Evolutionary conservation across 2,113 vertebrate genomes (phyloP).

Genomic region (Lasiurus cinereus): DNA sequence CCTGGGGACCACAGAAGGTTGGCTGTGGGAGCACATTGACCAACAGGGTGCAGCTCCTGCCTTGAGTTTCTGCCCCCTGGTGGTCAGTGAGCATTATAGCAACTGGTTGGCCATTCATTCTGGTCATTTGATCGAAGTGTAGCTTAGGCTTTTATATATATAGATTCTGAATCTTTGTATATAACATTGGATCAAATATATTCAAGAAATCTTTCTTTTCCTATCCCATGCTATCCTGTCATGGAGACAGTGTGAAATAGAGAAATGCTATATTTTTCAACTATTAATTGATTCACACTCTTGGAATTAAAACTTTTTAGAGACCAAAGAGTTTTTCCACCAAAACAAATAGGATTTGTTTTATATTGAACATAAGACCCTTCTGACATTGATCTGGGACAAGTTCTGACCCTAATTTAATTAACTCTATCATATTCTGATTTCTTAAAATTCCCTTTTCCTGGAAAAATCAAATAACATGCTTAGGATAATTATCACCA

Average conservation of each 20-base stretch:
- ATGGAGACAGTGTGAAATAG: neutral
- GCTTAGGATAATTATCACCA: slow-evolving; percentile 14
- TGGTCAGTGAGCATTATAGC: no score
- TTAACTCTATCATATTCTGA: neutral
- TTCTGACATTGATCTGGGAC: neutral
- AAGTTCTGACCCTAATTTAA: neutral
- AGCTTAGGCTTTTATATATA: no score
- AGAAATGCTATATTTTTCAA: neutral
- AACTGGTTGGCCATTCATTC: no score
- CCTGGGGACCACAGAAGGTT: no score
- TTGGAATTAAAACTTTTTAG: neutral
- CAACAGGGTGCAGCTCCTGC: no score
- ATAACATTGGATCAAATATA: neutral
- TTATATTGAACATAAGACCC: neutral
- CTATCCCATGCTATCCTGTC: neutral
- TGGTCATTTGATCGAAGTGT: no score
- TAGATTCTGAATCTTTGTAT: neutral
- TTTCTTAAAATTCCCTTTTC: neutral
- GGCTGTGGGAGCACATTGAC: no score
- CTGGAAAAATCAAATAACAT: neutral
- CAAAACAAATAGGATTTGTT: neutral
- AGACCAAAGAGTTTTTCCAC: neutral
- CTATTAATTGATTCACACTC: neutral
- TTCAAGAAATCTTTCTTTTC: neutral
- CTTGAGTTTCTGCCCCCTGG: no score